Evolutionary conservation across 2,113 vertebrate genomes (phyloP).

Genomic region (Podiceps cristatus): DNA sequence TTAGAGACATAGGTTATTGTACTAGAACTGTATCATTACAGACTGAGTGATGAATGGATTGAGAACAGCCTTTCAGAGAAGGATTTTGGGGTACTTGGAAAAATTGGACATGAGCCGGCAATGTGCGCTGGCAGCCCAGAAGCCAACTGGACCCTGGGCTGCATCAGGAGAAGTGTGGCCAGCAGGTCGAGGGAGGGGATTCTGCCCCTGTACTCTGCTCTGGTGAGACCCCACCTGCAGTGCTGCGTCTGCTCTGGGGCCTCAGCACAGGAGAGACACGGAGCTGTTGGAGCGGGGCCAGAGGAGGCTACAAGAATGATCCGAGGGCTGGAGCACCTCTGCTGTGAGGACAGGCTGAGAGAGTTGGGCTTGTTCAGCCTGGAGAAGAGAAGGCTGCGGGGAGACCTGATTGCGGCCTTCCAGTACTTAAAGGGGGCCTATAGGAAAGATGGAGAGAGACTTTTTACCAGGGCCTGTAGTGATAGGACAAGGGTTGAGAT

Average conservation of each 20-base stretch:
- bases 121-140: neutral
- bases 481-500: neutral
- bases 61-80: neutral
- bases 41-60: neutral
- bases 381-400: neutral
- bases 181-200: neutral
- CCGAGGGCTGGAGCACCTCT: neutral
- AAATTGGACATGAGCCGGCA: neutral
- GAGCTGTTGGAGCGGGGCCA: neutral
- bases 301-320: neutral
- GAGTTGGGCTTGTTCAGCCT: neutral
- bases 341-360: neutral
- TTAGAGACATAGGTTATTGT: neutral
- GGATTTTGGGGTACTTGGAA: neutral
- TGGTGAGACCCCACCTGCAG: neutral
- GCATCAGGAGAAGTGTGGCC: neutral
- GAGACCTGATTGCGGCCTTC: neutral
- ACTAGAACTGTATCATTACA: neutral
- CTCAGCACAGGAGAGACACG: neutral
- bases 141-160: neutral
- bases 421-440: neutral
- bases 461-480: neutral
- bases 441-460: neutral
- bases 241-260: neutral
- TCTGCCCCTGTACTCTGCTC: neutral